Conservation (phyloP, 2,888 invertebrate genomes). For the Drosophila bunnanda region DNA sequence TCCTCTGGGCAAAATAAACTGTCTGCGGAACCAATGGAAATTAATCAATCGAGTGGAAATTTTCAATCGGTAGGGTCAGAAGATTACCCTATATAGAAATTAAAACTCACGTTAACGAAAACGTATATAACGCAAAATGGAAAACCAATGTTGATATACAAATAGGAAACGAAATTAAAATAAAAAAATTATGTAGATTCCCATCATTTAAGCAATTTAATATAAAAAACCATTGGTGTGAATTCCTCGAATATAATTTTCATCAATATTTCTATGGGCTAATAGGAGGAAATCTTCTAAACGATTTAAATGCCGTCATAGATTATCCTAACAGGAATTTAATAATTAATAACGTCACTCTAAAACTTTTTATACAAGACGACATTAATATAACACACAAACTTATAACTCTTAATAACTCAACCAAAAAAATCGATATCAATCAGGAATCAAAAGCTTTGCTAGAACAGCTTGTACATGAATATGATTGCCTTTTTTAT, state of each 20-base stretch:
- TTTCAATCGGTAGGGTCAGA: not conserved
- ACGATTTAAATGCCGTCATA: not conserved
- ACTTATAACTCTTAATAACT: not conserved
- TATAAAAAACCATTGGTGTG: not conserved
- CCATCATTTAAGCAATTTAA: not conserved
- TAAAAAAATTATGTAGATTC: not conserved
- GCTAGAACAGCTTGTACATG: not conserved
- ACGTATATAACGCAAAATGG: not conserved
- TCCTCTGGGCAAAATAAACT: not conserved
- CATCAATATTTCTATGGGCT: not conserved
- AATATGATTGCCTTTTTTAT: not conserved
- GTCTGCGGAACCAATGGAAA: not conserved
- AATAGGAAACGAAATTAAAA: not conserved
- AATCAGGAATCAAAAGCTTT: not conserved
- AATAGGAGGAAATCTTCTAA: not conserved
- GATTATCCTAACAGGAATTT: not conserved
- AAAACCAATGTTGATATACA: not conserved
- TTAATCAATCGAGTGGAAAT: not conserved
- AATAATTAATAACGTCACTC: not conserved
- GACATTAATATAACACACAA: not conserved
- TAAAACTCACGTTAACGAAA: not conserved
- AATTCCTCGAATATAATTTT: not conserved
- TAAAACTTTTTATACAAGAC: not conserved
- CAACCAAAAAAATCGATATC: not conserved
- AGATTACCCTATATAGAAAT: constrained; percentile 2